Evolutionary conservation across 1,140 invertebrate genomes (phyloP), one percentile per base, ranked within the genome.

Genomic region (Drosophila kanapiae): DNA sequence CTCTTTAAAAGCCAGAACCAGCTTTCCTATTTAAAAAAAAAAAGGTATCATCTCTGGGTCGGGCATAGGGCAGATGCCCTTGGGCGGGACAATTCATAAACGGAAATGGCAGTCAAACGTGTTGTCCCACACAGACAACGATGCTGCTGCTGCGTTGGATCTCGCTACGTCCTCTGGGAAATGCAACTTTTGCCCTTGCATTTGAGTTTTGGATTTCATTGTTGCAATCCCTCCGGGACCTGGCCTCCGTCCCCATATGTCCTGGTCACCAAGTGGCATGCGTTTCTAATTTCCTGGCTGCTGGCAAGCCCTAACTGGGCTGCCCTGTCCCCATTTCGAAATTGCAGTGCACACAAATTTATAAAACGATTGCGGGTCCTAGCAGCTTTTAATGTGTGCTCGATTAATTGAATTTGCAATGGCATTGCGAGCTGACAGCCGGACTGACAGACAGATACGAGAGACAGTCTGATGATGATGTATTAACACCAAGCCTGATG

Each of bases 351-450:
- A 68, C 42, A 58, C 58, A 68, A 86, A 84, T 75, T 88, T 84
- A 88, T 87, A 84, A 78, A 88, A 67, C 69, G 53, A 56, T 56
- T 56, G 53, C 43, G 16, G 35, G 35, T 9, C 35, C 51, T 23
- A 83, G 29, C 53, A 48, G 71, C 70, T 83, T 71, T 75, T 71
- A 80, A 80, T 84, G 71, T 54, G 75, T 37, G 16, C 38, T 82
- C 68, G 81, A 90, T 84, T 87, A 88, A 87, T 87, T 87, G 77
- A 84, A 90, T 80, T 90, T 80, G 68, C 76, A 78, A 60, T 78
- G 78, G 62, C 59, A 57, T 18, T 61, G 38, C 37, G 43, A 53
- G 27, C 37, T 80, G 64, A 62, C 60, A 69, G 62, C 10, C 69
- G 54, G 45, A 48, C 37, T 69, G 63, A 64, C 77, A 56, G 47